phyloP scores from a whole-genome alignment of 1,140 invertebrate genomes.

The Drosophila trapezifrons region DNA sequence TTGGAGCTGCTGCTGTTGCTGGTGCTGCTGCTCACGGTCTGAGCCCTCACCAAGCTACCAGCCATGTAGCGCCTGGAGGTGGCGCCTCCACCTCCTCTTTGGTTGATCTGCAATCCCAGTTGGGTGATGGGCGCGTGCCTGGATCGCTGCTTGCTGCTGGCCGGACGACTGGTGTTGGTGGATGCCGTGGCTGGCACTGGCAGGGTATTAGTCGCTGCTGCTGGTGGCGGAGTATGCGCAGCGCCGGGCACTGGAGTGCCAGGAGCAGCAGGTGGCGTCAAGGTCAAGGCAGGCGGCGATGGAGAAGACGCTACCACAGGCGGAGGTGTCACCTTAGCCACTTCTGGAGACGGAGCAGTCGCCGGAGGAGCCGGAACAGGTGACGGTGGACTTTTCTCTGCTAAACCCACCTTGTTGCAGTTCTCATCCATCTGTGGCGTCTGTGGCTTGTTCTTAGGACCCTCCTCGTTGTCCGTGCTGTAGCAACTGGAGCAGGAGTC shows the following conservation, averaged over 20 bases:
- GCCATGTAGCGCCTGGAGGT: conserved; percentile 69
- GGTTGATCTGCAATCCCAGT: conserved; percentile 61
- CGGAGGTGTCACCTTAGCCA: background rate
- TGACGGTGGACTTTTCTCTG: conserved; percentile 4
- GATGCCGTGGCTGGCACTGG: conserved; percentile 39
- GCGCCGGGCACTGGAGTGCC: conserved; percentile 38
- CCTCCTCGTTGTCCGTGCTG: conserved; percentile 85
- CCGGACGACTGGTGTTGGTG: conserved; percentile 32
- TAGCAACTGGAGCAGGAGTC: conserved; percentile 88
- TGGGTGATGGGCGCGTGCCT: conserved; percentile 66
- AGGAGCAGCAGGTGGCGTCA: conserved; percentile 60
- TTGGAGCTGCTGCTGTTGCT: conserved; percentile 71
- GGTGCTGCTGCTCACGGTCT: conserved; percentile 71
- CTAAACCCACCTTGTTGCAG: conserved; percentile 49
- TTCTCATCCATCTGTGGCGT: conserved; percentile 65
- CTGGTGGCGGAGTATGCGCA: conserved; percentile 36
- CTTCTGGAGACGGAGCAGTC: background rate
- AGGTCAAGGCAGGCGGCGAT: conserved; percentile 54
- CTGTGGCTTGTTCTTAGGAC: conserved; percentile 12
- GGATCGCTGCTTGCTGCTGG: conserved; percentile 61
- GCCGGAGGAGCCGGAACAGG: conserved; percentile 6
- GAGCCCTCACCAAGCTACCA: conserved; percentile 72
- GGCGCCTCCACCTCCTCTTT: conserved; percentile 26
- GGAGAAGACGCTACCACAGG: conserved; percentile 20
- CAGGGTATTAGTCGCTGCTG: conserved; percentile 26